Evolutionary conservation across 1,140 invertebrate species (phyloP).

Genomic region (Nomia melanderi): DNA sequence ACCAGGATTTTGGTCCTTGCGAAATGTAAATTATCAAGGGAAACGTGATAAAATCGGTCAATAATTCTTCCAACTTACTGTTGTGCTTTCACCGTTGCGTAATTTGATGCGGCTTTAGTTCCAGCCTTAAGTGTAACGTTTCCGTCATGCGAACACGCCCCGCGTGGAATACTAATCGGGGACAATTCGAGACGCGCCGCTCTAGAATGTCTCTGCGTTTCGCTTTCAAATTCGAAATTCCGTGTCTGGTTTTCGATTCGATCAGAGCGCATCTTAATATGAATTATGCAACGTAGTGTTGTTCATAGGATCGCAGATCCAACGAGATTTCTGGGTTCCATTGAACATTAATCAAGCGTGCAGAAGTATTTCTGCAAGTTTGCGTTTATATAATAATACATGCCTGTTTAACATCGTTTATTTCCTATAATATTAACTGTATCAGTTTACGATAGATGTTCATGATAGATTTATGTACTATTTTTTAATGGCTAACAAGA

Average conservation of each 20-base stretch:
- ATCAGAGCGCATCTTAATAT: not conserved
- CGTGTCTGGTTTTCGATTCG: not conserved
- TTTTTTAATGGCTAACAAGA: not conserved
- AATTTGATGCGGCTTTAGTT: constrained; percentile 63
- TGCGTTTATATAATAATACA: not conserved
- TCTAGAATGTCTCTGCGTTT: constrained; percentile 19
- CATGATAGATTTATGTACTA: not conserved
- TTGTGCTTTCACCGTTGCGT: constrained; percentile 76
- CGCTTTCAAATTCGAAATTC: constrained; percentile 4
- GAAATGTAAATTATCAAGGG: constrained; percentile 19
- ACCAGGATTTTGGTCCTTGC: not conserved
- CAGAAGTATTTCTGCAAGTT: not conserved
- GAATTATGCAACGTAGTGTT: no score
- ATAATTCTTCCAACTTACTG: constrained; percentile 66
- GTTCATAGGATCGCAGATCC: no score
- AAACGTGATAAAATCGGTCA: constrained; percentile 48
- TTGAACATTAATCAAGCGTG: not conserved
- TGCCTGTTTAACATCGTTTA: not conserved
- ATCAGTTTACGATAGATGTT: no score
- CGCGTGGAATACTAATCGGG: constrained; percentile 67
- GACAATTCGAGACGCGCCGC: constrained; percentile 25
- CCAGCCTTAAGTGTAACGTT: constrained; percentile 73
- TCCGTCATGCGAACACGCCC: constrained; percentile 69
- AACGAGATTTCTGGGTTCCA: no score
- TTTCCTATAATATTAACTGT: not conserved